Evolutionary conservation across 1,140 invertebrate species (phyloP), one percentile per base, ranked within the genome.

Genomic region (Littorina saxatilis): DNA sequence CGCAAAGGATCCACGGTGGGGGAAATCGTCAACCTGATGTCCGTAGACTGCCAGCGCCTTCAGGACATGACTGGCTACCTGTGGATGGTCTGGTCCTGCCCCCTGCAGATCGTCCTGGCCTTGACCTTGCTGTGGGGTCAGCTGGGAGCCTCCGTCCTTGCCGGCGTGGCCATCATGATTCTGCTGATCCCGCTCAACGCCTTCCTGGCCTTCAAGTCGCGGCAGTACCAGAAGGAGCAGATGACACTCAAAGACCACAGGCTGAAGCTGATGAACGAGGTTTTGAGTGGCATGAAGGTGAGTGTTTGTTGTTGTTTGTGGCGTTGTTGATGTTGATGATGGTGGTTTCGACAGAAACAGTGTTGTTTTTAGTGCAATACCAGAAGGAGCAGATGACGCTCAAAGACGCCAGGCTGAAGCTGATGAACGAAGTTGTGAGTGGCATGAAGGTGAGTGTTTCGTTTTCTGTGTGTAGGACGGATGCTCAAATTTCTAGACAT

Each of bases 41-140:
- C 94, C 0, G 92, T 93, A 27, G 94, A 94, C 87, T 89, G 91
- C 23, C 91, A 93, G 79, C 81, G 88, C 11, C 83, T 92, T 29
- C 86, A 89, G 83, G 93, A 94, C 77, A 83, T 93, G 32, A 91
- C 90, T 11, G 91, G 89, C 2, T 98, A 98, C 89, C 93, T 99
- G 80, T 98, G 98, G 91, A 97, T 98, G 96, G 94, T 99, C 84
- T 99, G 98, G 98, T 98, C 97, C 0, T 97, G 97, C 5, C 98
- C 98, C 0, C 91, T 99, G 11, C 97, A 98, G 84, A 89, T 89
- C n/a, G 52, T 43, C 20, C 89, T 99, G 27, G 96, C 97, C 0
- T 91, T 98, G n/a, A 97, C 95, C 87, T 97, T 99, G 93, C 92
- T 99, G 2, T 99, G 97, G 96, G 94, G 95, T 32, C 95, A 95